phyloP scores from a whole-genome alignment of 2,888 invertebrate species.

The Crossocerus cetratus region DNA sequence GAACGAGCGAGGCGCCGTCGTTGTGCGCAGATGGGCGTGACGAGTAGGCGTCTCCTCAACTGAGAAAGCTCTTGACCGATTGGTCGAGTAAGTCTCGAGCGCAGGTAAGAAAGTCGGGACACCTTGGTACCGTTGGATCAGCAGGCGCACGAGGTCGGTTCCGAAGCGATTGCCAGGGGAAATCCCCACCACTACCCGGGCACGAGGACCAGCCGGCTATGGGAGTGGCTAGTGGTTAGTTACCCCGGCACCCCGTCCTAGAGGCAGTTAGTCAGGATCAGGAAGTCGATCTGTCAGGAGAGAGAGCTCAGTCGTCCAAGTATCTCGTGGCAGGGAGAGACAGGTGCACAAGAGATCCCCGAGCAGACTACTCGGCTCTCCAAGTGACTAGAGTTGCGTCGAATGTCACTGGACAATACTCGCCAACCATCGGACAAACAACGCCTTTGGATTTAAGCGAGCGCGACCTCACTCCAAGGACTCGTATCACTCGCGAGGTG shows the following conservation, averaged over 20 bases:
- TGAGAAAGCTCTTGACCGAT: constrained; percentile 10
- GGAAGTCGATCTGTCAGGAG: constrained; percentile 55
- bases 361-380: too few species aligned
- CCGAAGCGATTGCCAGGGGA: not conserved
- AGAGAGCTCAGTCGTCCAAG: constrained; percentile 20
- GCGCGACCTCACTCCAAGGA: too few species aligned
- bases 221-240: constrained; percentile 58
- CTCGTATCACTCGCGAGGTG: too few species aligned
- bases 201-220: constrained; percentile 4
- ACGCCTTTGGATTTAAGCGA: too few species aligned
- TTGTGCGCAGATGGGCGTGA: constrained; percentile 33
- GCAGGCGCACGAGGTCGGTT: not conserved
- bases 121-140: constrained; percentile 10
- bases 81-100: constrained; percentile 23
- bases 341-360: too few species aligned
- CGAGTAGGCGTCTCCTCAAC: constrained; percentile 28
- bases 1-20: not conserved
- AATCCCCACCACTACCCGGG: constrained; percentile 19
- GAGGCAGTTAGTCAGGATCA: constrained; percentile 64
- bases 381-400: too few species aligned
- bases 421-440: too few species aligned
- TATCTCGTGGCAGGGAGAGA: not conserved
- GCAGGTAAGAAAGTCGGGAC: constrained; percentile 32
- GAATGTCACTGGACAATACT: too few species aligned
- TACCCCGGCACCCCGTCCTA: constrained; percentile 36